Evolutionary conservation across 2,113 vertebrate species (phyloP).

Genomic region (Rynchops niger): DNA sequence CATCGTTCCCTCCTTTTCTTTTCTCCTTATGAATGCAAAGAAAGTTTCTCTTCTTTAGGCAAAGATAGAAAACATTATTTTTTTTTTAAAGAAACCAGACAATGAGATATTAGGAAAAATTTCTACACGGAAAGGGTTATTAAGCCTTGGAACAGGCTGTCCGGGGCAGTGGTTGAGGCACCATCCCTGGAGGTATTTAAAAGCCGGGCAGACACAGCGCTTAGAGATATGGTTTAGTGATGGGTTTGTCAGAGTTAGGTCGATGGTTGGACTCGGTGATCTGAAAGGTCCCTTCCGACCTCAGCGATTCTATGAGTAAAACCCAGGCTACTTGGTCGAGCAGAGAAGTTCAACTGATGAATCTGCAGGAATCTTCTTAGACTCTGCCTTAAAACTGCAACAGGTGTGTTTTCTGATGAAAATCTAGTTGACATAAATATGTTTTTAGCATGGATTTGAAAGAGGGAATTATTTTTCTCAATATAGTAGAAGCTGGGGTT

Average conservation of each 20-base stretch:
- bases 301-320: background rate
- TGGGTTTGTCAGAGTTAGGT: no score
- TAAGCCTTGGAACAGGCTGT: no score
- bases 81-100: background rate
- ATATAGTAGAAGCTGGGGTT: background rate
- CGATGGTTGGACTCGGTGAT: no score
- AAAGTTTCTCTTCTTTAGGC: background rate
- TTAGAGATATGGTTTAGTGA: no score
- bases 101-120: background rate
- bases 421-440: background rate
- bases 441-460: background rate
- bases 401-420: background rate
- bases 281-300: no score
- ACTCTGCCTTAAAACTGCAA: background rate
- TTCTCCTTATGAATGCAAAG: background rate
- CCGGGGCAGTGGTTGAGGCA: no score
- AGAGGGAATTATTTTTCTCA: background rate
- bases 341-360: background rate
- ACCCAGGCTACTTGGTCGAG: rapidly evolving
- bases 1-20: background rate
- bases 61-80: background rate
- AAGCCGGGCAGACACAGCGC: no score
- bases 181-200: no score
- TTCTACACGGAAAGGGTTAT: no score
- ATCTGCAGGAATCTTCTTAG: background rate